phyloP scores from a whole-genome alignment of 1,140 invertebrate genomes.

The Stratiolaelaps scimitus region DNA sequence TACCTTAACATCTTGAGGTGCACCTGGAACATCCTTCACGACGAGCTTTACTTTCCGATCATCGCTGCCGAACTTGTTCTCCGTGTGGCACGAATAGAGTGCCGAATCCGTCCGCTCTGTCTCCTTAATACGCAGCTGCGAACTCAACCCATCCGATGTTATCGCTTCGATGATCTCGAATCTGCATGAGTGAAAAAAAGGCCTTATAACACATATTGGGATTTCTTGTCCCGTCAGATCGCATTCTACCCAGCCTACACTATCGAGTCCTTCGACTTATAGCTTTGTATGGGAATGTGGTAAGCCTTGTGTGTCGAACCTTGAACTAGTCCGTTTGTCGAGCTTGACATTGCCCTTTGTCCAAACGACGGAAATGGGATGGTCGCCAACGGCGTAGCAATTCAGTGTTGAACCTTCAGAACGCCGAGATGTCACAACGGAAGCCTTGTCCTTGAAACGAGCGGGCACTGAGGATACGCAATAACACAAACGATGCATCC shows the following conservation, averaged over 20 bases:
- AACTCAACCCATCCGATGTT: constrained; percentile 66
- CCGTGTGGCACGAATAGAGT: constrained; percentile 82
- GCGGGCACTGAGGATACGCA: background rate
- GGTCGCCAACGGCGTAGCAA: constrained; percentile 41
- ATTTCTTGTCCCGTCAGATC: too few species aligned
- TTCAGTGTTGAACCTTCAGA: constrained; percentile 39
- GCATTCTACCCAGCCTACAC: too few species aligned
- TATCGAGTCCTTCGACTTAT: background rate
- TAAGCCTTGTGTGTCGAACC: constrained; percentile 37
- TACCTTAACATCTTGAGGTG: constrained; percentile 37
- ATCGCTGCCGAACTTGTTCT: constrained; percentile 88
- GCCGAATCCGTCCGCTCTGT: constrained; percentile 80
- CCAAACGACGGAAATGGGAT: constrained; percentile 40
- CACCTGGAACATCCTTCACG: constrained; percentile 53
- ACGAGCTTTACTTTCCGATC: constrained; percentile 89
- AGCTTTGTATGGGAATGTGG: background rate
- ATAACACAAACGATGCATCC: too few species aligned
- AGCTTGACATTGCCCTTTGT: constrained; percentile 21
- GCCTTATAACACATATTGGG: too few species aligned
- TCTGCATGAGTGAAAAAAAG: constrained; percentile 42
- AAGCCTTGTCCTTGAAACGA: constrained; percentile 21
- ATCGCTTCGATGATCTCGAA: constrained; percentile 86
- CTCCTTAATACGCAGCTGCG: constrained; percentile 72
- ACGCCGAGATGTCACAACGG: constrained; percentile 19
- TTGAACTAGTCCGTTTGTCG: constrained; percentile 4